Base-by-base conservation (phyloP, 1,140 invertebrate genomes). In the Drosophila sturtevanti region DNA sequence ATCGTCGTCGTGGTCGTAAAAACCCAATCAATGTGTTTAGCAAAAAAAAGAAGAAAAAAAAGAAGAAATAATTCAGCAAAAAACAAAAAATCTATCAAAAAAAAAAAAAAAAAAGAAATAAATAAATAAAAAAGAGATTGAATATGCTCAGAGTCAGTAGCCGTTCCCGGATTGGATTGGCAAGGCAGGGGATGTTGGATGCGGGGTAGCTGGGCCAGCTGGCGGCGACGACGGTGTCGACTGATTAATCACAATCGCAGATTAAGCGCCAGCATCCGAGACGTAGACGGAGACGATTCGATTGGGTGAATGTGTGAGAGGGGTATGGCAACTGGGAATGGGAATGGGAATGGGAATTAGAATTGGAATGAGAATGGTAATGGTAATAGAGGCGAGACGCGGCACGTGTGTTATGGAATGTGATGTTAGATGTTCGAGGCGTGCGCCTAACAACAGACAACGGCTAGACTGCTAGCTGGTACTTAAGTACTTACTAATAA, bases 161-260 rank as follows among this genome's bases (percentile, higher is more conserved):
- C 82, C 59, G 67, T 34, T 65, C 61, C 79, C 72, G 65, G 37
- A 56, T 56, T 27, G 54, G 9, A 11, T 48, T 18, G 41, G 41
- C 41, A 48, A 21, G 16, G 41, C 41, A 21, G 41, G 41, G 41
- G 18, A 48, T n/a, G 34, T 35, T 12, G 11, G 34, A 35, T 35
- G 34, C 34, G 34, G 34, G 41, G 41, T 11, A 48, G 14, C 5
- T 31, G 1, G 16, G 18, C 12, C 56, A 61, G 72, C 72, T 78
- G 77, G 77, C 78, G 76, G 76, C 79, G 66, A 35, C 75, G 58
- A 58, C 60, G 69, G 67, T 73, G 84, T 73, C 68, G 70, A 54
- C 79, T 79, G 77, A 87, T 87, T 87, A 87, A 87, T 87, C 82
- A 89, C 79, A 87, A 78, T 71, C 79, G 75, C 84, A 79, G 84